phyloP scores from a whole-genome alignment of 1,140 invertebrate species.

The Dolichoris vasculosae region DNA sequence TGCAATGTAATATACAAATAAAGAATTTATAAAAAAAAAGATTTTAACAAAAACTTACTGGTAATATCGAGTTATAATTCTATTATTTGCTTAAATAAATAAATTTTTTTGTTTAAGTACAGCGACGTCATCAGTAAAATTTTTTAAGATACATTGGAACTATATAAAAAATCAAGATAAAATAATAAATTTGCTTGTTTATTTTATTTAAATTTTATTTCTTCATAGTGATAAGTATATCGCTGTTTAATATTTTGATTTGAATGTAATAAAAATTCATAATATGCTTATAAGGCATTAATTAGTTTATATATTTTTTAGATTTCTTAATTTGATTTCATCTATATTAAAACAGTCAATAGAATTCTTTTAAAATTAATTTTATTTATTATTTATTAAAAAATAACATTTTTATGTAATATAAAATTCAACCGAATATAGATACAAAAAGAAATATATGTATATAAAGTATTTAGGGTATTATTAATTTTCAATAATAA shows the following conservation, averaged over 20 bases:
- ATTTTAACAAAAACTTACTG: conserved; percentile 31
- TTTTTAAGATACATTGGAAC: not conserved
- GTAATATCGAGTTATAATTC: conserved; percentile 3
- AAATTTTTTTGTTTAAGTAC: not conserved
- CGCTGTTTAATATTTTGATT: not conserved
- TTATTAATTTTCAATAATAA: no score
- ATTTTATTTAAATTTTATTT: not conserved
- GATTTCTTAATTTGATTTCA: no score
- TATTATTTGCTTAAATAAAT: conserved; percentile 24
- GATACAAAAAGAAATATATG: no score
- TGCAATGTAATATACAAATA: conserved; percentile 68
- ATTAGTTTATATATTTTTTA: no score
- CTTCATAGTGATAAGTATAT: not conserved
- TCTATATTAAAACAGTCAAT: no score
- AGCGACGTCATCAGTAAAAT: conserved; percentile 14
- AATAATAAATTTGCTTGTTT: no score
- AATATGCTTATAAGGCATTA: not conserved
- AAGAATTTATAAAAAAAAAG: conserved; percentile 67
- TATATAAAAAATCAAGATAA: not conserved
- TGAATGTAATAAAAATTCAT: not conserved
- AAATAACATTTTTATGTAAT: no score
- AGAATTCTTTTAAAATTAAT: no score
- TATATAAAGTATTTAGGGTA: no score
- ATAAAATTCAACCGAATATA: no score
- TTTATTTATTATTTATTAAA: no score